Conservation (phyloP, 53 echinoderm and acorn worm genomes). For the Echinarachnius parma region DNA sequence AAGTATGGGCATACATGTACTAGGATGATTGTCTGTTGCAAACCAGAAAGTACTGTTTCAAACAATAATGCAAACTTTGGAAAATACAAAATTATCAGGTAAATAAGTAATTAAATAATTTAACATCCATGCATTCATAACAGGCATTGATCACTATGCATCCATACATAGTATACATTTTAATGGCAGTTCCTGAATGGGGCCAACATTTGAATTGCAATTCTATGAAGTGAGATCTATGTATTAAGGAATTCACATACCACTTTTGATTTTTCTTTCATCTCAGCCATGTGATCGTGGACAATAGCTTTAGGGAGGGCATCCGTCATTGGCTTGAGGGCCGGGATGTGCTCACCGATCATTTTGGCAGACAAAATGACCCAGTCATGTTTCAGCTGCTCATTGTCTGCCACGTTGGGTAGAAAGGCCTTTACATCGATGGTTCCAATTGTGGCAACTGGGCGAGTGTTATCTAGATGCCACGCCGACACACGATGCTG, state of each 20-base stretch:
- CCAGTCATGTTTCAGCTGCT: conserved; percentile 38
- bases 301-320: conserved; percentile 26
- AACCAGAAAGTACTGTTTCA: no score
- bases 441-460: neutral
- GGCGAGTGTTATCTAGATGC: conserved; percentile 25
- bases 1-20: no score
- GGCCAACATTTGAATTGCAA: no score
- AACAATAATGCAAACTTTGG: no score
- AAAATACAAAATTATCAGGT: no score
- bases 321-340: conserved; percentile 11
- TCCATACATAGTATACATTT: no score
- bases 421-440: conserved; percentile 41
- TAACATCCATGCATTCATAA: no score
- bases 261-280: conserved; percentile 45
- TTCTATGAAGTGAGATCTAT: no score
- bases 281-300: conserved; percentile 48
- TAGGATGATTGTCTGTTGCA: no score
- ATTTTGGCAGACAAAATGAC: conserved; percentile 31
- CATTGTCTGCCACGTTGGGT: conserved; percentile 51
- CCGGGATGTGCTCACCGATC: conserved; percentile 43
- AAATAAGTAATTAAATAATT: no score
- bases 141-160: no score
- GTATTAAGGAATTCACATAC: conserved; percentile 21
- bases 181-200: no score
- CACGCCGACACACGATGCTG: conserved; percentile 40